Conservation (phyloP, 1,140 invertebrate species). For the Nymphalis io region DNA sequence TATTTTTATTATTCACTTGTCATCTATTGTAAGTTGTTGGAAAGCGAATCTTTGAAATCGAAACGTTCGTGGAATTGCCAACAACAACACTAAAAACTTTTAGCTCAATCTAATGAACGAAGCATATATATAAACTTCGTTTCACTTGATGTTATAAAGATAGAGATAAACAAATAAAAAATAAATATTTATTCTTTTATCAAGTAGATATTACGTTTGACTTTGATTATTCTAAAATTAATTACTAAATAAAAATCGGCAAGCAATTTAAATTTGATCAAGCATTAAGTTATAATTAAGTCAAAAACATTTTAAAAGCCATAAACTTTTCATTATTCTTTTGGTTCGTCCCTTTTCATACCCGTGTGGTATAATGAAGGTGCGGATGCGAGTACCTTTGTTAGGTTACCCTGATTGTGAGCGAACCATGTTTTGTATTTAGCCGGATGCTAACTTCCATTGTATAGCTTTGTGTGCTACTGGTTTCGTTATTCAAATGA, state of each 20-base stretch:
- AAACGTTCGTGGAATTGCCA: too few relatives aligned
- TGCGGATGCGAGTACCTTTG: slow-evolving; percentile 29
- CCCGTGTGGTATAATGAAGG: slow-evolving; percentile 17
- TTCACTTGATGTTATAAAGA: too few relatives aligned
- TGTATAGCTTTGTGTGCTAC: slow-evolving; percentile 9
- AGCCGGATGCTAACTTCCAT: slow-evolving; percentile 26
- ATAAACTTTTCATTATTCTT: slow-evolving; percentile 22
- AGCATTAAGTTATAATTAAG: slow-evolving; percentile 21
- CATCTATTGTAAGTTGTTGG: too few relatives aligned
- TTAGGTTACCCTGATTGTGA: slow-evolving; percentile 24
- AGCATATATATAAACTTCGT: too few relatives aligned
- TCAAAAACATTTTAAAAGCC: slow-evolving; percentile 12
- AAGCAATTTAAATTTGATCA: slow-evolving; percentile 1
- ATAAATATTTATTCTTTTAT: too few relatives aligned
- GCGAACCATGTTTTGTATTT: slow-evolving; percentile 25
- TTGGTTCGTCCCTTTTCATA: slow-evolving; percentile 17
- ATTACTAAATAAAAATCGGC: background rate
- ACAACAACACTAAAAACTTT: too few relatives aligned
- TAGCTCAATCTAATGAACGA: too few relatives aligned
- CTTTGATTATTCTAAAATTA: too few relatives aligned
- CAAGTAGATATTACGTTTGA: too few relatives aligned
- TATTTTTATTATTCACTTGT: too few relatives aligned
- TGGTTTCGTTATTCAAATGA: slow-evolving; percentile 12
- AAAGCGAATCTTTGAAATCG: too few relatives aligned
- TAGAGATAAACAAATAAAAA: too few relatives aligned